Conservation (phyloP, 2,888 invertebrate species). For the Perizoma affinitatum region DNA sequence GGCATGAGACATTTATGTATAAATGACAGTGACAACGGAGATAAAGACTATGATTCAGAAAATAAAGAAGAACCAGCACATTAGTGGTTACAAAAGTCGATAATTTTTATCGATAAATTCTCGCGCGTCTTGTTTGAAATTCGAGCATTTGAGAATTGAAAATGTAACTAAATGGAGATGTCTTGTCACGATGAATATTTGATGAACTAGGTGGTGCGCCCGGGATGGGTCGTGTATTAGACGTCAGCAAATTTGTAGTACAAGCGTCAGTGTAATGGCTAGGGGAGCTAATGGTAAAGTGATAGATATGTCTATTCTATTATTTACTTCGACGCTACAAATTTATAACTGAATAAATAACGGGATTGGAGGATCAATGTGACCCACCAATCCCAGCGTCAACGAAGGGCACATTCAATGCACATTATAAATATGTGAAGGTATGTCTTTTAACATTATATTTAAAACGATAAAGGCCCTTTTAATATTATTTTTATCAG, state of each 20-base stretch:
- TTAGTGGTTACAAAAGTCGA: conserved; percentile 8
- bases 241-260: conserved; percentile 31
- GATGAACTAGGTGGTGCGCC: conserved; percentile 29
- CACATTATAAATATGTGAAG: no score
- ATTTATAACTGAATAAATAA: no score
- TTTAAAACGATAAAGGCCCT: no score
- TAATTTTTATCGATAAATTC: conserved; percentile 10
- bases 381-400: no score
- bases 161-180: conserved; percentile 35
- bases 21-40: background rate
- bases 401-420: background rate
- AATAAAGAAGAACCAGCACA: conserved; percentile 1
- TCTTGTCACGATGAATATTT: conserved; percentile 37
- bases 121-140: conserved; percentile 14
- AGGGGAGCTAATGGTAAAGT: conserved; percentile 14
- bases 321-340: conserved; percentile 9
- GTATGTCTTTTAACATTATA: no score
- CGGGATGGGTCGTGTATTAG: conserved; percentile 15
- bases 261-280: conserved; percentile 19
- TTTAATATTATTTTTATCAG: no score
- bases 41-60: conserved; percentile 15
- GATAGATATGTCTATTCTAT: conserved; percentile 11
- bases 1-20: no score
- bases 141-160: conserved; percentile 23
- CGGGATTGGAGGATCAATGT: no score